Conservation (phyloP, 30 jellyfish, hydroid and myxozoan species). For the Chironex yamaguchii region DNA sequence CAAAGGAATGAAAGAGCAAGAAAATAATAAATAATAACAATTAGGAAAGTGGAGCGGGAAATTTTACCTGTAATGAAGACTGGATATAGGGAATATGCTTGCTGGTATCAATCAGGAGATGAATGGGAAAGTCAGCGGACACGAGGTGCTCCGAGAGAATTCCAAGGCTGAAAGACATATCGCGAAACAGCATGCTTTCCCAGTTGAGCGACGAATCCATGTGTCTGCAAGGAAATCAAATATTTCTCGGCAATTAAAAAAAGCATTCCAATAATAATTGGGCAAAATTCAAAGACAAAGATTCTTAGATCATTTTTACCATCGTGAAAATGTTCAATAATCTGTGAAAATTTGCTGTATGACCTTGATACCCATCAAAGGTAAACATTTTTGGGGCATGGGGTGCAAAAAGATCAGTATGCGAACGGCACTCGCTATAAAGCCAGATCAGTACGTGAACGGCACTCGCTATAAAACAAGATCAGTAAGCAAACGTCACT, state of each 20-base stretch:
- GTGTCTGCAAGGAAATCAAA: slow-evolving; percentile 63
- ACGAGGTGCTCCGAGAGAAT: slow-evolving; percentile 79
- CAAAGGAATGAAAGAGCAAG: too few relatives aligned
- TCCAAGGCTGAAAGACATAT: slow-evolving; percentile 88
- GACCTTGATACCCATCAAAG: too few relatives aligned
- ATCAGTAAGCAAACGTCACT: too few relatives aligned
- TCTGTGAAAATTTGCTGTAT: too few relatives aligned
- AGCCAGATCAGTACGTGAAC: too few relatives aligned
- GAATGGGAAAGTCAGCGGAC: slow-evolving; percentile 74
- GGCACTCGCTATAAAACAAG: too few relatives aligned
- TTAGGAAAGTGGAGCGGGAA: too few relatives aligned
- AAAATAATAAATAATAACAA: too few relatives aligned
- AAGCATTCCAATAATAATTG: background rate
- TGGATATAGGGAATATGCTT: slow-evolving; percentile 59
- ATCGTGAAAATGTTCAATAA: too few relatives aligned
- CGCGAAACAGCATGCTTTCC: slow-evolving; percentile 92
- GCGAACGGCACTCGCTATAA: too few relatives aligned
- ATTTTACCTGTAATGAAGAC: slow-evolving; percentile 77
- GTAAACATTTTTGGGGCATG: too few relatives aligned
- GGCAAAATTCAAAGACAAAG: background rate
- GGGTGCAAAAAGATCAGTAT: too few relatives aligned
- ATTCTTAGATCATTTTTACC: background rate
- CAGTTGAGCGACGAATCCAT: slow-evolving; percentile 95
- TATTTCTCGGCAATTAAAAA: background rate
- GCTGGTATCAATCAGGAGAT: slow-evolving; percentile 73